Evolutionary conservation across 2,888 invertebrate genomes (phyloP).

Genomic region (Mellilla xanthometata): DNA sequence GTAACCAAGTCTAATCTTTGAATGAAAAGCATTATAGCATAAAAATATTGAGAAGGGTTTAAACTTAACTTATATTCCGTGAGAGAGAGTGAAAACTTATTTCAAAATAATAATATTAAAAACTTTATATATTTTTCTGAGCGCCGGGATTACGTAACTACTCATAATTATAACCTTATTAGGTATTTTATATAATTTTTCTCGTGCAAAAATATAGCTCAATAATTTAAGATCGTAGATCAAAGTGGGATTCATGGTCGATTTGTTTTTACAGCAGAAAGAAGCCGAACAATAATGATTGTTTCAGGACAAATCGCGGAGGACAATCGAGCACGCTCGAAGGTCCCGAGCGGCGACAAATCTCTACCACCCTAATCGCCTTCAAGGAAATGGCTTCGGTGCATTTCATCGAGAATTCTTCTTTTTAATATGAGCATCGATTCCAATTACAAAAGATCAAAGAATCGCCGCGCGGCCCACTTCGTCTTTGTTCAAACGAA

Average conservation of each 20-base stretch:
- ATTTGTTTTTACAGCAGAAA: slow-evolving; percentile 7
- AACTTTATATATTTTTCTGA: no score
- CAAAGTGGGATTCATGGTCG: not conserved
- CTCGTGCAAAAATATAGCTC: not conserved
- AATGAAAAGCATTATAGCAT: no score
- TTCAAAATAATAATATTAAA: no score
- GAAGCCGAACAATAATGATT: slow-evolving; percentile 24
- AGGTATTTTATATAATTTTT: no score
- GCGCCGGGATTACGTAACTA: no score
- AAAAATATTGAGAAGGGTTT: no score
- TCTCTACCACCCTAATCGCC: slow-evolving; percentile 69
- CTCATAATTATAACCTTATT: no score
- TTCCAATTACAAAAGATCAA: slow-evolving; percentile 84
- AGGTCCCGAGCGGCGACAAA: slow-evolving; percentile 49
- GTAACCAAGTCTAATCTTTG: no score
- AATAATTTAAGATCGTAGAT: not conserved
- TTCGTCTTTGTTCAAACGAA: slow-evolving; percentile 83
- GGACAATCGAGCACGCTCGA: slow-evolving; percentile 31
- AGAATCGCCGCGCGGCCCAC: slow-evolving; percentile 82
- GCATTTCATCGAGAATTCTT: slow-evolving; percentile 79
- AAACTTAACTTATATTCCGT: no score
- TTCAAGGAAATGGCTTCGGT: slow-evolving; percentile 75
- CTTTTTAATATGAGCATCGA: slow-evolving; percentile 83
- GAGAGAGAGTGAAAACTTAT: no score
- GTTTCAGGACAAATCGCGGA: slow-evolving; percentile 25